phyloP scores from a whole-genome alignment of 2,888 invertebrate genomes.

The Melieria omissa region DNA sequence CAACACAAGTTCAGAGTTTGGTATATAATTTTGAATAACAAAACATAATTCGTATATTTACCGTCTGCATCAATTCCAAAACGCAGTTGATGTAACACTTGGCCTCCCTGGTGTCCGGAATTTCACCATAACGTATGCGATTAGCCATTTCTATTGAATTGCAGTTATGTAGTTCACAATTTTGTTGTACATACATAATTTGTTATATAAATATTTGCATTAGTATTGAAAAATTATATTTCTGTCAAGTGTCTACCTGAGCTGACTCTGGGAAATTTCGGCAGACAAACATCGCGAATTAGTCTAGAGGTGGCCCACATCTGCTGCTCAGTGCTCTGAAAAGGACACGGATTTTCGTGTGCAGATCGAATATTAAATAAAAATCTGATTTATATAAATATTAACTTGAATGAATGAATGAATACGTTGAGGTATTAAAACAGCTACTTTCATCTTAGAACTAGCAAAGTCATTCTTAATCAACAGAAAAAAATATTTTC shows the following conservation, averaged over 20 bases:
- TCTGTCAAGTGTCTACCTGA: slow-evolving; percentile 29
- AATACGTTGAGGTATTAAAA: neutral
- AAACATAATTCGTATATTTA: slow-evolving; percentile 53
- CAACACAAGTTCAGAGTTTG: neutral
- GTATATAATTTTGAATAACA: neutral
- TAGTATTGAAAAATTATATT: neutral
- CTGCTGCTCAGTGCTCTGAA: slow-evolving; percentile 70
- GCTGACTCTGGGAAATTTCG: slow-evolving; percentile 69
- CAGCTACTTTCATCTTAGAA: neutral
- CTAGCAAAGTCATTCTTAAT: neutral
- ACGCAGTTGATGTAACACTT: slow-evolving; percentile 70
- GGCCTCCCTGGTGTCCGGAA: slow-evolving; percentile 59
- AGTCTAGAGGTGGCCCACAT: slow-evolving; percentile 72
- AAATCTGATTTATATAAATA: neutral
- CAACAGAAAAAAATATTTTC: too few species aligned
- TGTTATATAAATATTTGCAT: neutral
- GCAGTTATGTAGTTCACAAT: neutral
- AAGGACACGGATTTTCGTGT: neutral
- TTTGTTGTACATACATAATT: neutral
- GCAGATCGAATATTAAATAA: neutral
- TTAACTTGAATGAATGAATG: neutral
- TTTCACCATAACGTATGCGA: slow-evolving; percentile 53
- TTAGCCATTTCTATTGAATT: slow-evolving; percentile 53
- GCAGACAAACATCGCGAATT: slow-evolving; percentile 74
- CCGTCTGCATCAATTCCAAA: slow-evolving; percentile 69